phyloP scores from a whole-genome alignment of 1,140 invertebrate species.

The Lepidostoma basale region DNA sequence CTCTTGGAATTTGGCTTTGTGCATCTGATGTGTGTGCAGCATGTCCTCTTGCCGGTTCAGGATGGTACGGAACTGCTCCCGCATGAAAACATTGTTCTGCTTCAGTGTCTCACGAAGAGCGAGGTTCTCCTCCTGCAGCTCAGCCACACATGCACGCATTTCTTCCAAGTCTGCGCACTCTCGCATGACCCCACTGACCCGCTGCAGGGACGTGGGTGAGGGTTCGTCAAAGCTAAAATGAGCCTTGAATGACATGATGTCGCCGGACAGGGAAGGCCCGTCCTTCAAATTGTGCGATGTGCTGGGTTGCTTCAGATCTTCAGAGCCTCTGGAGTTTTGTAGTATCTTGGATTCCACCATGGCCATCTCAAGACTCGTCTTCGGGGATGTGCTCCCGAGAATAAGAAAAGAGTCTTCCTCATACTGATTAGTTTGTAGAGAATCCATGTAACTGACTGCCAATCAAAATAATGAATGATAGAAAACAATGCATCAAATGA shows the following conservation, averaged over 20 bases:
- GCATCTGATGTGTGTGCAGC: constrained; percentile 59
- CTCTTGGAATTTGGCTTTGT: constrained; percentile 66
- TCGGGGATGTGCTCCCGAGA: constrained; percentile 50
- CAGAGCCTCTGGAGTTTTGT: not conserved
- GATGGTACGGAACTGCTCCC: constrained; percentile 66
- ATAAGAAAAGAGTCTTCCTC: constrained; percentile 59
- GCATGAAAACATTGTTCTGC: constrained; percentile 70
- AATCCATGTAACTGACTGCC: no score
- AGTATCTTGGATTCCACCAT: not conserved
- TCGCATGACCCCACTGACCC: constrained; percentile 12
- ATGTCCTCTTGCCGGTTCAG: constrained; percentile 68
- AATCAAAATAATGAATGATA: no score
- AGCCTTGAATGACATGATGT: not conserved
- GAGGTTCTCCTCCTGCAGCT: constrained; percentile 65
- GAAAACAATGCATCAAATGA: no score
- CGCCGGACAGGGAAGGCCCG: not conserved
- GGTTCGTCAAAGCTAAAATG: not conserved
- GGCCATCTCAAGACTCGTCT: not conserved
- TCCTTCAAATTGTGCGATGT: not conserved
- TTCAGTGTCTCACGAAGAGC: constrained; percentile 67
- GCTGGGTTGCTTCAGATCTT: not conserved
- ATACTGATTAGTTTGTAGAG: no score
- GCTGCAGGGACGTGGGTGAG: not conserved
- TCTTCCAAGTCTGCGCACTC: constrained; percentile 36
- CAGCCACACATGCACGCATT: constrained; percentile 59